Conservation (phyloP, 2,797 vertebrate species). For the Crenichthys baileyi region DNA sequence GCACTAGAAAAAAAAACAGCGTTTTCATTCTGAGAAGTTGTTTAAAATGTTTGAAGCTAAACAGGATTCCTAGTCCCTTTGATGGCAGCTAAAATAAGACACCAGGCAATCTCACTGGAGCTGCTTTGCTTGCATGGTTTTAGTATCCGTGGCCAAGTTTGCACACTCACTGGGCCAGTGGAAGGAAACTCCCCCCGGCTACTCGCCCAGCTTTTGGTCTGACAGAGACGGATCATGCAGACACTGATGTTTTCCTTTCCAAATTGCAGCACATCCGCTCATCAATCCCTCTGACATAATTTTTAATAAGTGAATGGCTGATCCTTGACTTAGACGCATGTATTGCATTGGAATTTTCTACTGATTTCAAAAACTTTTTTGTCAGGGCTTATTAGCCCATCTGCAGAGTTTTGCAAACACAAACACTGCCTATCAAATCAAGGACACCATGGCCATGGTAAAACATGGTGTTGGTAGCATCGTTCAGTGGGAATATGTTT, state of each 20-base stretch:
- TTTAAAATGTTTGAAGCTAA: conserved; percentile 51
- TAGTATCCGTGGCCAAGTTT: conserved; percentile 50
- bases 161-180: conserved; percentile 54
- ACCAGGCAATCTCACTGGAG: conserved; percentile 60
- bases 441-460: too few species aligned
- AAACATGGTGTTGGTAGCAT: too few species aligned
- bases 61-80: conserved; percentile 39
- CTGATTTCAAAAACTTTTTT: too few species aligned
- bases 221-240: conserved; percentile 74
- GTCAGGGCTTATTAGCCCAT: background rate
- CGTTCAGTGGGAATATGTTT: too few species aligned
- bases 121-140: conserved; percentile 51
- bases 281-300: conserved; percentile 50
- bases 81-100: conserved; percentile 56
- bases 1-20: background rate
- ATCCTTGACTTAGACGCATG: conserved; percentile 13
- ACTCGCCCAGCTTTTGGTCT: conserved; percentile 62
- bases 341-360: background rate
- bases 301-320: conserved; percentile 37
- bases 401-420: too few species aligned
- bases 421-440: background rate
- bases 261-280: conserved; percentile 56
- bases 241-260: conserved; percentile 55
- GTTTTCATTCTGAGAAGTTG: conserved; percentile 41
- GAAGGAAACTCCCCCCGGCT: conserved; percentile 67